A percentile compares a stretch with the other conserved stretches of the same genome.
Evolutionary conservation across 35 echinoderm and acorn worm genomes (phyloP).

Genomic region (Lytechinus pictus): DNA sequence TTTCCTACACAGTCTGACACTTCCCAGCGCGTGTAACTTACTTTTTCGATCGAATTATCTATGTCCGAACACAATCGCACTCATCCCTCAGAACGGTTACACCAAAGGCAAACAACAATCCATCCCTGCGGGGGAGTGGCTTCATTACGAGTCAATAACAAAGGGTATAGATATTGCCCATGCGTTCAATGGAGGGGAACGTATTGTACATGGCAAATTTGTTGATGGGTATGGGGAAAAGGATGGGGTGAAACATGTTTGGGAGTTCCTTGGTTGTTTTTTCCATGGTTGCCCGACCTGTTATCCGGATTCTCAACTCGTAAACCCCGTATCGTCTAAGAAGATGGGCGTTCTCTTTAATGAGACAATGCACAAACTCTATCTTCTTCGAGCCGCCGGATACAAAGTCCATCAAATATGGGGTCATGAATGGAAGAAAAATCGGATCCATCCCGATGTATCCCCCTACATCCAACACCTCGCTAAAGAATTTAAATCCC

Average conservation of each 20-base stretch:
- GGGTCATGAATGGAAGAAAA: neutral
- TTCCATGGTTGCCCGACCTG: neutral
- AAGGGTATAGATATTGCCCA: neutral
- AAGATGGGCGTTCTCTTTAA: neutral
- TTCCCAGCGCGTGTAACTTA: too few relatives aligned
- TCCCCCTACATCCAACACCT: too few relatives aligned
- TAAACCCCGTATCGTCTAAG: neutral
- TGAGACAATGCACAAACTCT: neutral
- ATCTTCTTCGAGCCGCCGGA: neutral
- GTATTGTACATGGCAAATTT: neutral
- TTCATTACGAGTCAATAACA: neutral
- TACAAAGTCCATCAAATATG: neutral
- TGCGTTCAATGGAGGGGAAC: neutral
- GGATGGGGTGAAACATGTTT: neutral
- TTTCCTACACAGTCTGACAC: too few relatives aligned
- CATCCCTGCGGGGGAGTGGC: neutral
- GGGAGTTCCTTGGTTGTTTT: neutral
- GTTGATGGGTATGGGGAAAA: neutral
- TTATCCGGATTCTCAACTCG: neutral
- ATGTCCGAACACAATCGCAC: neutral
- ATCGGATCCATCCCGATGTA: neutral
- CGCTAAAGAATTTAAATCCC: neutral
- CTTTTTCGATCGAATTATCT: too few relatives aligned
- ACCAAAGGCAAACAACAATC: neutral
- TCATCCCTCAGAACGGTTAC: constrained; percentile 27